These are phyloP conservation scores for Pseudomyrmex dendroicus DNA, from an alignment of 1,140 invertebrate genomes.

Conservation along the genomic window DNA sequence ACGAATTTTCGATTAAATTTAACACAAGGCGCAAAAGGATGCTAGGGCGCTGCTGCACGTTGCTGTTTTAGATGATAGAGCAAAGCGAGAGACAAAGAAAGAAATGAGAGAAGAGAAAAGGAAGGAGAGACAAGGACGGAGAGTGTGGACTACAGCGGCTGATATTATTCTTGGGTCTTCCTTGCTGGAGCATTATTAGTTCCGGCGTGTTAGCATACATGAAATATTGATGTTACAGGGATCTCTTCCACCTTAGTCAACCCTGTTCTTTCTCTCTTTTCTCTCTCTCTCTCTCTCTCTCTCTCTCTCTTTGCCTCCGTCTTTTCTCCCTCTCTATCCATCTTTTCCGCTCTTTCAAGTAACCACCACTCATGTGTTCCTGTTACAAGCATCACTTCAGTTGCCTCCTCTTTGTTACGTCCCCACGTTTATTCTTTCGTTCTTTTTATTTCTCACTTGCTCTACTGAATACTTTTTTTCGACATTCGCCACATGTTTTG, in stretches of 20 bases:
- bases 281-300: constrained; percentile 5
- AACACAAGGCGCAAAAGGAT: constrained; percentile 63
- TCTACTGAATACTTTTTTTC: constrained; percentile 14
- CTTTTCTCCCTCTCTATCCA: constrained; percentile 23
- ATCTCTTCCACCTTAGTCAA: constrained; percentile 62
- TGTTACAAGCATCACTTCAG: constrained; percentile 32
- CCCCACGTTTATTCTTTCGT: constrained; percentile 31
- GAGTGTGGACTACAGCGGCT: constrained; percentile 72
- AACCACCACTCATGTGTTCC: constrained; percentile 45
- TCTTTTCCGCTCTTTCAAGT: constrained; percentile 14
- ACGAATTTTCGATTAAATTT: constrained; percentile 75
- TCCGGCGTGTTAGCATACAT: constrained; percentile 85
- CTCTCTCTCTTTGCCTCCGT: background rate
- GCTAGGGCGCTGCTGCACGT: constrained; percentile 22
- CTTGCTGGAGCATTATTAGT: constrained; percentile 84
- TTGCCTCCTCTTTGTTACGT: constrained; percentile 31
- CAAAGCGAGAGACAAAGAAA: constrained; percentile 51
- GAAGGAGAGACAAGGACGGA: constrained; percentile 46
- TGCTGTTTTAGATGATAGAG: constrained; percentile 39
- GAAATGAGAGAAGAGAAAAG: constrained; percentile 43
- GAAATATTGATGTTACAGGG: constrained; percentile 85
- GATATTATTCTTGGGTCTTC: constrained; percentile 85
- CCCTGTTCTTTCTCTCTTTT: constrained; percentile 44
- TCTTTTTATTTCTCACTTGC: constrained; percentile 42
- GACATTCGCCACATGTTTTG: constrained; percentile 18